Evolutionary conservation across 2,888 invertebrate genomes (phyloP), one percentile per base, ranked within the genome.

Genomic region (Rhingia campestris): DNA sequence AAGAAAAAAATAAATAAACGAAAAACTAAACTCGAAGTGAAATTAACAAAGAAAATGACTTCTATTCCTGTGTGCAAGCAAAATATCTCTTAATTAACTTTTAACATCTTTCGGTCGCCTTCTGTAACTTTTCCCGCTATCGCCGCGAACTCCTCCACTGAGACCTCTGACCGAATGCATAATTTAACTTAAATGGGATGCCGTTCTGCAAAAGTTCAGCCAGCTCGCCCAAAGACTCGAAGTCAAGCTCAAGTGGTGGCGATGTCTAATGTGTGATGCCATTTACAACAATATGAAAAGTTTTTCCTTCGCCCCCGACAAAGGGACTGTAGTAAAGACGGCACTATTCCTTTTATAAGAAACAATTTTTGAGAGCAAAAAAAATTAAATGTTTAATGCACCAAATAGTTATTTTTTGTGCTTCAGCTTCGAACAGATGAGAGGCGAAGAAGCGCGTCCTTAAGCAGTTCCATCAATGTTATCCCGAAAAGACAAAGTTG

Each of bases 21-120:
- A 22, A 22, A 22, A 22, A 22, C 22, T 22, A 22, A 2, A 22
- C 22, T 22, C 22, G 14, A 56, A 32, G n/a, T 49, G 33, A 75
- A 81, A 75, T 75, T 81, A 81, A 81, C 80, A 81, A 70, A 70
- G 64, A 53, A 81, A 70, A 54, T 22, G 53, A 76, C 53, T 47
- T 33, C 43, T 35, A 58, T 56, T 67, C 49, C 14, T 39, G 32
- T 51, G 49, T 69, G 82, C 63, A 75, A 75, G 66, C 37, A 69
- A 75, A 80, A 80, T 84, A 84, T 84, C 73, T 84, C 73, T 84
- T 84, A 84, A 84, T 84, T 84, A 84, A 80, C 84, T 84, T 84
- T 84, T 84, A 84, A 84, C 80, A 75, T 84, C 80, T 84, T 75
- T 80, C 49, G 80, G 84, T 84, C 35, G 66, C 45, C 53, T 51